phyloP scores from a whole-genome alignment of 2,888 invertebrate species.

The Drosophila hamatofila region DNA sequence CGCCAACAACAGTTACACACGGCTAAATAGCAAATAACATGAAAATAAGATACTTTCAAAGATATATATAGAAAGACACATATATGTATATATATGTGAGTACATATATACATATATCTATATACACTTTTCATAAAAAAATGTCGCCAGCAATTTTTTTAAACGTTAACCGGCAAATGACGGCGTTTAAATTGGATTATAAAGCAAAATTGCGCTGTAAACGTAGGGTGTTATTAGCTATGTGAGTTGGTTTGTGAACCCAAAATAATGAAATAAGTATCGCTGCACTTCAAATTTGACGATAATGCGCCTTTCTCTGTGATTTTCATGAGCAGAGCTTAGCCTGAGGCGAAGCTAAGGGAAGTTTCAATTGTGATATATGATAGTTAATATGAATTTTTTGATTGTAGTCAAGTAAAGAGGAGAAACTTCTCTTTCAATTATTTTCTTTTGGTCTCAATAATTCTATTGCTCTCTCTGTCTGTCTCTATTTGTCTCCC shows the following conservation, averaged over 20 bases:
- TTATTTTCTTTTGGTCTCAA: too few species aligned
- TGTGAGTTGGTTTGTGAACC: background rate
- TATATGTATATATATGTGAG: constrained; percentile 9
- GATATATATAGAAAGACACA: background rate
- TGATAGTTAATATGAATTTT: too few species aligned
- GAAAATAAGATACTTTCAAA: constrained; percentile 20
- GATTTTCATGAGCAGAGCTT: background rate
- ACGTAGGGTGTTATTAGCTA: background rate
- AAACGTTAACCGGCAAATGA: constrained; percentile 27
- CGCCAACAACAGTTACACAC: constrained; percentile 57
- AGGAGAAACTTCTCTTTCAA: too few species aligned
- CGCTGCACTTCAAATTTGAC: background rate
- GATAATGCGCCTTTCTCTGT: background rate
- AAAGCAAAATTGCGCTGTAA: constrained; percentile 10
- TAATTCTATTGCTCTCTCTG: too few species aligned
- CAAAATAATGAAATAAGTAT: background rate
- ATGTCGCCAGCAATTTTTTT: constrained; percentile 31
- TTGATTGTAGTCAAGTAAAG: too few species aligned
- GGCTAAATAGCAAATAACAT: constrained; percentile 31
- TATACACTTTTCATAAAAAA: constrained; percentile 30
- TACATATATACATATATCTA: constrained; percentile 17
- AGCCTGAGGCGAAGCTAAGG: background rate
- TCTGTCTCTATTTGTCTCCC: too few species aligned
- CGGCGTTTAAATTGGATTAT: constrained; percentile 60
- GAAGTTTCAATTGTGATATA: too few species aligned